Percentiles rank a stretch among this genome's conserved stretches.
Evolutionary conservation across 2,113 vertebrate genomes (phyloP).

Genomic region (Neoarius graeffei): DNA sequence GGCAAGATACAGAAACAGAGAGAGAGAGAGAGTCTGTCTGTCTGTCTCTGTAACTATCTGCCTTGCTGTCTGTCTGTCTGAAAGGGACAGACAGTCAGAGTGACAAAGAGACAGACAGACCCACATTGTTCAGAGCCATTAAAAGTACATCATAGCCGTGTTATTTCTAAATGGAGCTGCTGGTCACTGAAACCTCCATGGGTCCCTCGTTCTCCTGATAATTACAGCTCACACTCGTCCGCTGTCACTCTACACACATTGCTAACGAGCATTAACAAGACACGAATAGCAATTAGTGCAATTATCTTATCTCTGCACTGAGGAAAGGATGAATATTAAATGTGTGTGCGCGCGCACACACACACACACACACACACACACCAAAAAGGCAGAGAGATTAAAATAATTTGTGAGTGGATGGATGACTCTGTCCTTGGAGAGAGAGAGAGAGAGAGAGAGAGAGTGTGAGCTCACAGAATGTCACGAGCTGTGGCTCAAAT

Average conservation of each 20-base stretch:
- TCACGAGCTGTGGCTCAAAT: not conserved
- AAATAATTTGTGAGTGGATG: not conserved
- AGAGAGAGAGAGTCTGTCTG: not conserved
- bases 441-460: not conserved
- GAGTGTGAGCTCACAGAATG: not conserved
- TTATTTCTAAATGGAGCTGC: slow-evolving; percentile 26
- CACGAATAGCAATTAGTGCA: slow-evolving; percentile 53
- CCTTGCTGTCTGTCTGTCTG: no score
- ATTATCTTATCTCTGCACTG: slow-evolving; percentile 55
- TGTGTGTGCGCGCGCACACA: no score
- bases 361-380: slow-evolving; percentile 11
- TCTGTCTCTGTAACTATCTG: not conserved
- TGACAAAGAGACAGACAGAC: slow-evolving; percentile 9
- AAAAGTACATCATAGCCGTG: slow-evolving; percentile 37
- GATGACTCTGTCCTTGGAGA: not conserved
- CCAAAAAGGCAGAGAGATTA: not conserved
- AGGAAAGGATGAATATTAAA: slow-evolving; percentile 44
- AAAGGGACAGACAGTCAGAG: not conserved
- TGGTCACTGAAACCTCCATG: slow-evolving; percentile 38
- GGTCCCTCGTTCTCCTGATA: slow-evolving; percentile 44
- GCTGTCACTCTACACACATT: slow-evolving; percentile 27
- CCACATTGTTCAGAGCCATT: slow-evolving; percentile 25
- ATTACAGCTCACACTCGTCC: slow-evolving; percentile 48
- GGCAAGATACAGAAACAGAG: not conserved
- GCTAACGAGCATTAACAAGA: slow-evolving; percentile 44